phyloP scores from a whole-genome alignment of 1,140 invertebrate genomes.

The Lucilia cuprina region DNA sequence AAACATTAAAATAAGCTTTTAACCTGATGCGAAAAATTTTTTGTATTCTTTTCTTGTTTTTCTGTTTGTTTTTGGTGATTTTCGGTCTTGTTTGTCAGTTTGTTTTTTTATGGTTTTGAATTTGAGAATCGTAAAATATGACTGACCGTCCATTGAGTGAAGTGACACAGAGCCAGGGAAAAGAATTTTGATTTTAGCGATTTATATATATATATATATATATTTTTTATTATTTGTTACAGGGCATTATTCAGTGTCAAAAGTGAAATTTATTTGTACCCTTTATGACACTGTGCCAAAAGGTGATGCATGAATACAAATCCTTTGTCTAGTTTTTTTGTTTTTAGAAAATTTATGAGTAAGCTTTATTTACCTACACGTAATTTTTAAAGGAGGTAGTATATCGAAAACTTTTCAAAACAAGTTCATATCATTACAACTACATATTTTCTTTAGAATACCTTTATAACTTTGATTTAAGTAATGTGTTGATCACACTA shows the following conservation, averaged over 20 bases:
- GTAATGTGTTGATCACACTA: too few species aligned
- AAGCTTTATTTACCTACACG: not conserved
- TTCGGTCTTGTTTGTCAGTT: not conserved
- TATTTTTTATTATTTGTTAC: not conserved
- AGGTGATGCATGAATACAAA: not conserved
- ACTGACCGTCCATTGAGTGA: not conserved
- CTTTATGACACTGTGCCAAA: too few species aligned
- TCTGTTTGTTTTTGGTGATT: not conserved
- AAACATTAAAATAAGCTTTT: conserved; percentile 24
- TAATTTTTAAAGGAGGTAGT: too few species aligned
- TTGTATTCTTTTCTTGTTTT: not conserved
- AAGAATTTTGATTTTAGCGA: not conserved
- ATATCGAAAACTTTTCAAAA: too few species aligned
- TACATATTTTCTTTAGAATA: too few species aligned
- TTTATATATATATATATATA: too few species aligned
- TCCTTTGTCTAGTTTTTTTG: not conserved
- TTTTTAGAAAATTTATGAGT: not conserved
- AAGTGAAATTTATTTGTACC: not conserved
- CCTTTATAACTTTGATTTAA: too few species aligned
- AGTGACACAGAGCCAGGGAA: not conserved
- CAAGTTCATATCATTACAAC: too few species aligned
- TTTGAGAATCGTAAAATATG: not conserved
- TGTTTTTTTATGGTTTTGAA: not conserved
- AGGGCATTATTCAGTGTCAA: not conserved
- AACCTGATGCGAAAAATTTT: not conserved